These are phyloP conservation scores for Lathronympha strigana DNA, from an alignment of 2,888 invertebrate genomes.

Conservation along the genomic window DNA sequence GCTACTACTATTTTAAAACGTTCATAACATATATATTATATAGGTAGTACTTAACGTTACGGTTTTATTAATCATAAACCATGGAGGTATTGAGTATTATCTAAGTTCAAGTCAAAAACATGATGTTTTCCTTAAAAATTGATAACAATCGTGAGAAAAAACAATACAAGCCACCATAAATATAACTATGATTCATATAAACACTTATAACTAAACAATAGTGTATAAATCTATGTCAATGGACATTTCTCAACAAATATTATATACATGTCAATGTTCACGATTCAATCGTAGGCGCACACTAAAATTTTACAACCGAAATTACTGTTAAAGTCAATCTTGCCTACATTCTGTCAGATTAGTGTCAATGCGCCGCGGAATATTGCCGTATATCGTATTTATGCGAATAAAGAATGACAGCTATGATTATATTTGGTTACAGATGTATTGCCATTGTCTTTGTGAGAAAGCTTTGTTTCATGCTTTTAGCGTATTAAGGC, in stretches of 20 bases:
- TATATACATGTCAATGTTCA: conserved; percentile 14
- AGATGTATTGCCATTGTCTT: conserved; percentile 29
- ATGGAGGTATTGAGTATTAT: no score
- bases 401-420: conserved; percentile 41
- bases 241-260: conserved; percentile 12
- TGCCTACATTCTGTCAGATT: conserved; percentile 42
- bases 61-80: no score
- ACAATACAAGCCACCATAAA: not conserved
- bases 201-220: not conserved
- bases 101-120: conserved; percentile 6
- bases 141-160: conserved; percentile 15
- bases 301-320: conserved; percentile 63
- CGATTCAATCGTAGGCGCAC: conserved; percentile 55
- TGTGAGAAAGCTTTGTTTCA: conserved; percentile 16
- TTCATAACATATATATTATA: no score
- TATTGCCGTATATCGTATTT: conserved; percentile 40
- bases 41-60: no score
- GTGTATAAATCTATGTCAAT: conserved; percentile 14
- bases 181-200: not conserved
- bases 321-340: conserved; percentile 44
- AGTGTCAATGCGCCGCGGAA: conserved; percentile 26
- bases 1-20: no score
- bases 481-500: conserved; percentile 10
- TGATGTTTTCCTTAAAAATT: not conserved
- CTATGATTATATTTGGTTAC: conserved; percentile 36